Evolutionary conservation across 2,888 invertebrate genomes (phyloP).

Genomic region (Philhelius pedissequus): DNA sequence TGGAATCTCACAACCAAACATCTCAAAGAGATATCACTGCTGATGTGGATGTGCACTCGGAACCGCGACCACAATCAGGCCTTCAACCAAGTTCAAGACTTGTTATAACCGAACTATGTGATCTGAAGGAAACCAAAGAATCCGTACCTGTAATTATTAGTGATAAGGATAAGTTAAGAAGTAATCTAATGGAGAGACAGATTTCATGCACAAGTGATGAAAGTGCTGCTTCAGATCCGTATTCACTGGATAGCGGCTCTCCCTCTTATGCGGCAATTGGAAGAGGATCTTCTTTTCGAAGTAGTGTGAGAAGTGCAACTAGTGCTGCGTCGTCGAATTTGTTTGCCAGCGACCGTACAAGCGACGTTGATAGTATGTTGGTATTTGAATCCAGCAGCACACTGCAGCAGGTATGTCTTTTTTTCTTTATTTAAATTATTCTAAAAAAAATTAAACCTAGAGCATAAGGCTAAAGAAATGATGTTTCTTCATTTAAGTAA

Average conservation of each 20-base stretch:
- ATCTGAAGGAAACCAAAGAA: constrained; percentile 57
- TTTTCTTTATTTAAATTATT: not conserved
- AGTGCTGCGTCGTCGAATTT: constrained; percentile 43
- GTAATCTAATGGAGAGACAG: constrained; percentile 38
- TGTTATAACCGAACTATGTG: constrained; percentile 46
- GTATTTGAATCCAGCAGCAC: constrained; percentile 21
- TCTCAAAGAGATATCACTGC: constrained; percentile 40
- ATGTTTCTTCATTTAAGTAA: not conserved
- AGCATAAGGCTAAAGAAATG: not conserved
- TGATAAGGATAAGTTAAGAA: constrained; percentile 54
- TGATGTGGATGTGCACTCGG: constrained; percentile 49
- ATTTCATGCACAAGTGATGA: constrained; percentile 59
- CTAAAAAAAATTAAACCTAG: not conserved
- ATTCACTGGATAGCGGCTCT: not conserved
- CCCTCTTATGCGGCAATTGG: constrained; percentile 17
- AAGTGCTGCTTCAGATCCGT: constrained; percentile 40
- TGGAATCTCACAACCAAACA: constrained; percentile 4
- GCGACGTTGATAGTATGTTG: constrained; percentile 34
- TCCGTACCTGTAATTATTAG: constrained; percentile 62
- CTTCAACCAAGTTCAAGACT: constrained; percentile 31
- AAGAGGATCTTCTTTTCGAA: constrained; percentile 40
- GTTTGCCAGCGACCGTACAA: constrained; percentile 29
- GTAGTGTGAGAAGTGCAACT: constrained; percentile 46
- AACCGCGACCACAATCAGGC: constrained; percentile 25
- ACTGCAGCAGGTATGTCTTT: constrained; percentile 52